Percentiles rank a stretch among this genome's conserved stretches.
Conservation (phyloP, 2,888 invertebrate genomes). For the Cybosia mesomella region DNA sequence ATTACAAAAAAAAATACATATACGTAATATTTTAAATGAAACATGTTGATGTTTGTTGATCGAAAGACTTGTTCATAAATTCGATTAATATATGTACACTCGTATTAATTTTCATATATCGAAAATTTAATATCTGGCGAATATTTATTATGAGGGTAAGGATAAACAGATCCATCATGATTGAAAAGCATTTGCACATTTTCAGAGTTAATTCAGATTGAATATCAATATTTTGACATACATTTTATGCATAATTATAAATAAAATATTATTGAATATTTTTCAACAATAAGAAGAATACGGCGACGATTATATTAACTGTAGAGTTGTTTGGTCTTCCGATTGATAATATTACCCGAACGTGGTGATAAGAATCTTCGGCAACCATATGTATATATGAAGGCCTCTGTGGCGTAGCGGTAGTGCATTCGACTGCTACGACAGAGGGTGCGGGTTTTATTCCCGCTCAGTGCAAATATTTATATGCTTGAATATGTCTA, state of each 20-base stretch:
- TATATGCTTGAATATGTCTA: too few relatives aligned
- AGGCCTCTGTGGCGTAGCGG: too few relatives aligned
- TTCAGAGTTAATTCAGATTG: neutral
- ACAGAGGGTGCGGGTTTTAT: too few relatives aligned
- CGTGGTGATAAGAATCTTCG: neutral
- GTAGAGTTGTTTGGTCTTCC: neutral
- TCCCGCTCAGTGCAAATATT: too few relatives aligned
- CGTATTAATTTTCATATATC: conserved; percentile 11
- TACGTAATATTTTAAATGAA: neutral
- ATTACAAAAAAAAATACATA: neutral
- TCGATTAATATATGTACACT: neutral
- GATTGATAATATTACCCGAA: neutral
- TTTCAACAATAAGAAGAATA: too few relatives aligned
- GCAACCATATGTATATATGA: too few relatives aligned
- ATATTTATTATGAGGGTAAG: neutral
- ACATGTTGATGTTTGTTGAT: conserved; percentile 4
- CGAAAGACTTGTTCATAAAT: conserved; percentile 4
- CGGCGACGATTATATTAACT: too few relatives aligned
- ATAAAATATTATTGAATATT: too few relatives aligned
- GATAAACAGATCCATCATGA: neutral
- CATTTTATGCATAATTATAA: too few relatives aligned
- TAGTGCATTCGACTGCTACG: too few relatives aligned
- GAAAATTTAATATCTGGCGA: conserved; percentile 10
- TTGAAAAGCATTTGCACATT: conserved; percentile 9
- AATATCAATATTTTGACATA: neutral